A percentile compares a stretch with the other conserved stretches of the same genome.
Evolutionary conservation across 2,797 vertebrate species (phyloP).

Genomic region (Chlorospingus flavigularis): DNA sequence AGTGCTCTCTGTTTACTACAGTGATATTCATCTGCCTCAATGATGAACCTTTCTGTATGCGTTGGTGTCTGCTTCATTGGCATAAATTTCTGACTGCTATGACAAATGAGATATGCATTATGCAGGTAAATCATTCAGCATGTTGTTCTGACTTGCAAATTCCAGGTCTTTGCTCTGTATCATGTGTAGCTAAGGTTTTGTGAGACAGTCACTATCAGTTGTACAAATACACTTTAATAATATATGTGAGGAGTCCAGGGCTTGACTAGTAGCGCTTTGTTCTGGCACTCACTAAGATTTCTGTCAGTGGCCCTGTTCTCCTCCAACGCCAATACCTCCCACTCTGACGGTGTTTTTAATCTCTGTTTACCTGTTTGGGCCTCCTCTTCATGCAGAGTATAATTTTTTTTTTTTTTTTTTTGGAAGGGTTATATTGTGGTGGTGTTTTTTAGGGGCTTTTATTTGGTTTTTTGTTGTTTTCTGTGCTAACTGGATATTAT

Average conservation of each 20-base stretch:
- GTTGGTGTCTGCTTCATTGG: neutral
- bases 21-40: neutral
- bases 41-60: neutral
- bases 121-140: neutral
- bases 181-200: neutral
- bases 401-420: neutral
- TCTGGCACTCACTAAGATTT: neutral
- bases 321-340: neutral
- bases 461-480: neutral
- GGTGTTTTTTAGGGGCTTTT: neutral
- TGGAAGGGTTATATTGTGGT: neutral
- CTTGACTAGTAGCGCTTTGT: neutral
- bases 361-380: neutral
- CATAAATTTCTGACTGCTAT: neutral
- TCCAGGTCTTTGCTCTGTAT: neutral
- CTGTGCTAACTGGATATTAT: neutral
- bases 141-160: neutral
- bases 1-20: neutral
- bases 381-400: rapidly evolving
- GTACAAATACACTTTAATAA: neutral
- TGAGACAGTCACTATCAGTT: neutral
- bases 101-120: neutral
- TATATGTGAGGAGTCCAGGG: neutral
- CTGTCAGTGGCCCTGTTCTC: neutral
- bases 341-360: neutral